Base-by-base conservation (phyloP, 92 coral and sea anemone genomes). In the Scolanthus callimorphus region DNA sequence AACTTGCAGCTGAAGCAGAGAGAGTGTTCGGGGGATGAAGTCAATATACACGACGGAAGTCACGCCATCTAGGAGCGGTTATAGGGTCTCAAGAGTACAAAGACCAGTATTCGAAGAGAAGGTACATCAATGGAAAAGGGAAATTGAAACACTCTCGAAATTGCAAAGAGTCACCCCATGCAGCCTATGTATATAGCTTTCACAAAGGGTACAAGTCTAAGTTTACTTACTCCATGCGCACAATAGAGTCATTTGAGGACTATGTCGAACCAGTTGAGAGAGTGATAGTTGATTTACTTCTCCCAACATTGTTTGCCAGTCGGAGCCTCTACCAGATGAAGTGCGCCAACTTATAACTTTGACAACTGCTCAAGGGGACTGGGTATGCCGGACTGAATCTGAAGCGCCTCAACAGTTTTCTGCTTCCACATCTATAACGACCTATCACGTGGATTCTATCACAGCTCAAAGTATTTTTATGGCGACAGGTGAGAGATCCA, bases 351-450 rank as follows among this genome's bases (percentile, higher is more conserved):
- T 74, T 13, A 4, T 63, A 49, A 74, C 80, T 3, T 57, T 57
- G 38, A 17, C 74, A 11, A 51, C 74, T 22, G 58, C 66, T 10
- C 67, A 75, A 31, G 75, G 75, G n/a, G n/a, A n/a, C n/a, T n/a
- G n/a, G n/a, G n/a, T n/a, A n/a, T n/a, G n/a, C n/a, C n/a, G n/a
- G n/a, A n/a, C n/a, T n/a, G n/a, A n/a, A n/a, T n/a, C n/a, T n/a
- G 84, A 56, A 19, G 61, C 76, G 17, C 69, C 69, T 20, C 76
- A 60, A 17, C 66, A 77, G 54, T 60, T 39, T 50, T 69, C 65
- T 43, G 77, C 71, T 39, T 77, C 77, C 3, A 51, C 34, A 55
- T 69, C 71, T 45, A 77, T 77, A 70, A 77, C 78, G 39, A 49
- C 51, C 22, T 4, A 71, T 30, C 84, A 69, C 51, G 63, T 38